phyloP scores from a whole-genome alignment of 2,797 vertebrate genomes.

The Trichosurus vulpecula region DNA sequence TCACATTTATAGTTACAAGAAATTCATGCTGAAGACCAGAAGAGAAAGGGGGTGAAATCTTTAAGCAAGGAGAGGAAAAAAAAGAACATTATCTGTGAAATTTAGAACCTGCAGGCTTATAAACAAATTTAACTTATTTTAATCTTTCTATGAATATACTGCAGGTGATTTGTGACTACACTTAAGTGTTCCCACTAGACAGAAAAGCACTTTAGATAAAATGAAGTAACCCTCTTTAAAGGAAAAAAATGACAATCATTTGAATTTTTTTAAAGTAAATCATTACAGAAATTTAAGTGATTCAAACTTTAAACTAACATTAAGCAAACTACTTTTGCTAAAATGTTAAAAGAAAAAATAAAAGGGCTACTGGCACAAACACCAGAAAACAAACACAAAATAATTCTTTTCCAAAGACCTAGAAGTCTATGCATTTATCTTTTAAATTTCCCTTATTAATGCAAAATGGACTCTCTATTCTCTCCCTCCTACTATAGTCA shows the following conservation, averaged over 20 bases:
- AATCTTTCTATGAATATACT: constrained; percentile 71
- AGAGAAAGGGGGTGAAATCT: constrained; percentile 46
- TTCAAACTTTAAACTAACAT: constrained; percentile 74
- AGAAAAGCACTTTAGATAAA: constrained; percentile 81
- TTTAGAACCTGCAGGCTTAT: constrained; percentile 69
- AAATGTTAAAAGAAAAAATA: constrained; percentile 36
- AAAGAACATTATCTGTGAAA: constrained; percentile 56
- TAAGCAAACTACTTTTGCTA: constrained; percentile 46
- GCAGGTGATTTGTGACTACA: constrained; percentile 81
- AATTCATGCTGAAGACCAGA: constrained; percentile 31
- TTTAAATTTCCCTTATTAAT: constrained; percentile 42
- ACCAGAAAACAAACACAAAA: constrained; percentile 30
- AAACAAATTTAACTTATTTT: constrained; percentile 77
- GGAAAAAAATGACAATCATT: constrained; percentile 81
- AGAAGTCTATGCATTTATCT: constrained; percentile 27
- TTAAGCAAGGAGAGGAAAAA: constrained; percentile 32
- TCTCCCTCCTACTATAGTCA: not conserved
- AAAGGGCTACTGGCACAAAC: constrained; percentile 65
- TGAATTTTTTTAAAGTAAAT: constrained; percentile 69
- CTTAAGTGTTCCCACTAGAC: constrained; percentile 82
- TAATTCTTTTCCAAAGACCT: constrained; percentile 8
- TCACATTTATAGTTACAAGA: constrained; percentile 51
- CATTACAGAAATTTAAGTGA: constrained; percentile 78
- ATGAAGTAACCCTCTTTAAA: constrained; percentile 77
- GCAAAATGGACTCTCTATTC: constrained; percentile 17